A percentile compares a stretch with the other conserved stretches of the same genome.
phyloP scores from a whole-genome alignment of 2,797 vertebrate genomes.

The Sandelia bainsii region DNA sequence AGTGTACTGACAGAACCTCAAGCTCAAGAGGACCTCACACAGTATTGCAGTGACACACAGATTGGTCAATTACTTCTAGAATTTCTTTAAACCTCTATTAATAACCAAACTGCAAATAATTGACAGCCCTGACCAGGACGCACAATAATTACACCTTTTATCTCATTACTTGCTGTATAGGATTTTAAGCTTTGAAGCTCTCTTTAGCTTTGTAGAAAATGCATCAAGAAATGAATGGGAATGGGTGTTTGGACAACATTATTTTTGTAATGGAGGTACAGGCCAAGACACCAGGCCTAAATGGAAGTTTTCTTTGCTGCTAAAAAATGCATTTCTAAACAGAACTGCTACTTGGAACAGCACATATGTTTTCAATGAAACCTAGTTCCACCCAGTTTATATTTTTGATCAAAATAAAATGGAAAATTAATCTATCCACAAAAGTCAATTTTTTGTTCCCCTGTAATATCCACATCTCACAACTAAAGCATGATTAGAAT shows the following conservation, averaged over 20 bases:
- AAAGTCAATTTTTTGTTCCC: too few relatives aligned
- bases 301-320: neutral
- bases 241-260: neutral
- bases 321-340: neutral
- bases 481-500: too few relatives aligned
- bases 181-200: neutral
- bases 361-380: neutral
- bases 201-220: slow-evolving; percentile 16
- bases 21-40: slow-evolving; percentile 14
- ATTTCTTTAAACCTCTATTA: slow-evolving; percentile 15
- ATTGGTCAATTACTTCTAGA: slow-evolving; percentile 17
- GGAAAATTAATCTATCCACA: neutral
- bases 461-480: too few relatives aligned
- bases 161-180: slow-evolving; percentile 13
- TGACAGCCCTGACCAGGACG: neutral
- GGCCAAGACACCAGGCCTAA: too few relatives aligned
- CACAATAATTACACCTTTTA: slow-evolving; percentile 4
- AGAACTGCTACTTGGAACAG: neutral
- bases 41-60: slow-evolving; percentile 3
- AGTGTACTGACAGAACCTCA: slow-evolving; percentile 12
- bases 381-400: neutral
- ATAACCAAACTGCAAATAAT: slow-evolving; percentile 6
- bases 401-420: neutral
- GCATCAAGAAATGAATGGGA: slow-evolving; percentile 5
- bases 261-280: neutral